These are phyloP conservation scores for Halesus radiatus DNA, from an alignment of 1,140 invertebrate genomes.

Conservation along the genomic window DNA sequence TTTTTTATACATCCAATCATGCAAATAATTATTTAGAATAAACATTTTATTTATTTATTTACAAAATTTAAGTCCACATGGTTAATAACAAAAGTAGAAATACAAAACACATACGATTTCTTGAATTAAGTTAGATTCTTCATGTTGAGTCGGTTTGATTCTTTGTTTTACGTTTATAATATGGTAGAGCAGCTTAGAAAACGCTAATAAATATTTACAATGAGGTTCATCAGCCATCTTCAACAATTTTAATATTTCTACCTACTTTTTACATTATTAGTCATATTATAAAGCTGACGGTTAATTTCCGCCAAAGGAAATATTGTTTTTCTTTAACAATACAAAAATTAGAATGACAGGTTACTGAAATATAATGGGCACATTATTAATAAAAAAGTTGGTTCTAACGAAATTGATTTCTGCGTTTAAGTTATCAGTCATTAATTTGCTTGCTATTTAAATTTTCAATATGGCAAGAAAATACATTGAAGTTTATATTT, in stretches of 20 bases:
- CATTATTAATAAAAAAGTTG: too few relatives aligned
- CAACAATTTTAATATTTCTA: slow-evolving; percentile 53
- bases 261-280: slow-evolving; percentile 45
- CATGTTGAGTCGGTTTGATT: background rate
- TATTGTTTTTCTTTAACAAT: too few relatives aligned
- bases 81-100: slow-evolving; percentile 37
- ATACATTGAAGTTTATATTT: slow-evolving; percentile 46
- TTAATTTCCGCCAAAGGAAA: background rate
- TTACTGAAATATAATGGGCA: background rate
- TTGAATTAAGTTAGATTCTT: background rate
- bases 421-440: slow-evolving; percentile 15
- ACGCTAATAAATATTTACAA: slow-evolving; percentile 60
- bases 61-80: slow-evolving; percentile 36
- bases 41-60: background rate
- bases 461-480: slow-evolving; percentile 69
- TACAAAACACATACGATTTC: background rate
- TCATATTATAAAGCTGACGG: slow-evolving; percentile 27
- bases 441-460: slow-evolving; percentile 17
- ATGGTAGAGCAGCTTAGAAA: slow-evolving; percentile 21
- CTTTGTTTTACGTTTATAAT: slow-evolving; percentile 2
- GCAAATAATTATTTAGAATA: background rate
- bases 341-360: background rate
- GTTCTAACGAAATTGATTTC: background rate
- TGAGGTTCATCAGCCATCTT: slow-evolving; percentile 60
- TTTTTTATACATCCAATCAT: background rate